These are phyloP conservation scores for Dunckerocampus dactyliophorus DNA, from an alignment of 2,113 vertebrate genomes.

Conservation along the genomic window DNA sequence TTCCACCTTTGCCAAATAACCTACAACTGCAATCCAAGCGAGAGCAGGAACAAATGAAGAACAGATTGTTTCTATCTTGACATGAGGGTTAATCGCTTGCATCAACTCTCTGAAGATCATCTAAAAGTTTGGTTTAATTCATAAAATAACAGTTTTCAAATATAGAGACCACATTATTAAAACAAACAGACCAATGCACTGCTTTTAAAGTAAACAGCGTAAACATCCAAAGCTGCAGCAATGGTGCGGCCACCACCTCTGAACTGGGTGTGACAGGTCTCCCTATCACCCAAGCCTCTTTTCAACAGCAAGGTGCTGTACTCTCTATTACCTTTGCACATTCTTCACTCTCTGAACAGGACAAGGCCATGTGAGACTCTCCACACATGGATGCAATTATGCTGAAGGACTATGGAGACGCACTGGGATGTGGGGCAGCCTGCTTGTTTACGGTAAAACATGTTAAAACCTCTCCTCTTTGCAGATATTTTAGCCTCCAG, in stretches of 20 bases:
- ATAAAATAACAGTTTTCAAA: no score
- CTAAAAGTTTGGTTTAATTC: no score
- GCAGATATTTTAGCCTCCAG: constrained; percentile 14
- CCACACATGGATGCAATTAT: constrained; percentile 22
- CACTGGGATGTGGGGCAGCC: constrained; percentile 8
- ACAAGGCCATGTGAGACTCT: not conserved
- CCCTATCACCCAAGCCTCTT: not conserved
- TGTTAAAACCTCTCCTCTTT: constrained; percentile 7
- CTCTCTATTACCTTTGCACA: not conserved
- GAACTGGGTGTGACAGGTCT: no score
- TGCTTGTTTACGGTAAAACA: constrained; percentile 38
- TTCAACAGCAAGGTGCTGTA: constrained; percentile 1
- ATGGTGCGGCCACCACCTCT: no score
- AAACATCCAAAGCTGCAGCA: no score
- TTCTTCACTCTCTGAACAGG: not conserved
- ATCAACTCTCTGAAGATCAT: not conserved
- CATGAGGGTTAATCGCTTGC: not conserved
- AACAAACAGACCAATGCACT: no score
- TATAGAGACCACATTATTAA: no score
- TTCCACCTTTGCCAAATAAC: not conserved
- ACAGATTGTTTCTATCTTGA: not conserved
- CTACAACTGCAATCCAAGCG: not conserved
- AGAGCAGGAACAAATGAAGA: not conserved
- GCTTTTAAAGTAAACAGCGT: no score
- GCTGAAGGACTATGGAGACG: constrained; percentile 7